Evolutionary conservation across 30 jellyfish, hydroid and myxozoan genomes (phyloP), one percentile per base, ranked within the genome.

Genomic region (Euphysa ruthae): DNA sequence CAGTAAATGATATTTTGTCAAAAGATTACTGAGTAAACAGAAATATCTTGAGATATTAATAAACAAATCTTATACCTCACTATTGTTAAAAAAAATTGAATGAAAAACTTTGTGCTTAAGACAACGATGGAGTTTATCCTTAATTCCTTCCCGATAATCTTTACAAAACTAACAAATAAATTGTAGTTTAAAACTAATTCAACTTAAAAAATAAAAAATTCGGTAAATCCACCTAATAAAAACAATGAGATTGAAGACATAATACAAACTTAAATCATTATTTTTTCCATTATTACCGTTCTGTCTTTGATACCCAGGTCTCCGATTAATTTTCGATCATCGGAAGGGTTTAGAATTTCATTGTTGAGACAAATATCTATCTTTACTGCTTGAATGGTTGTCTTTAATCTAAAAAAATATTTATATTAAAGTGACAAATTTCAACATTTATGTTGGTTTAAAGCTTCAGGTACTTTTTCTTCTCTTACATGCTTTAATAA

Each of bases 251-350:
- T 10, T 12, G 12, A 51, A 51, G 64, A 51, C 15, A 51, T 8
- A 19, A 31, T 8, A 12, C 23, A 51, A 51, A 51, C 33, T 78
- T 16, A 44, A 1, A 33, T 16, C n/a, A n/a, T n/a, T n/a, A n/a
- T n/a, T n/a, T 78, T n/a, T n/a, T n/a, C n/a, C n/a, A n/a, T n/a
- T n/a, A n/a, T n/a, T 62, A 86, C 96, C 69, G 94, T 74, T 75
- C 98, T 66, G 34, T 89, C 98, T 74, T 77, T 89, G 31, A 89
- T 52, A 1, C 83, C 93, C 20, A 89, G 68, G n/a, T 89, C 95
- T 21, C 98, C 94, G 70, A 89, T 84, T 6, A 89, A 87, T 31
- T 70, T 73, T 19, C 87, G 92, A 64, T 89, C 98, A 61, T 89
- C 95, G 4, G 70, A 21, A 4, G 82, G 81, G 46, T 71, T 74